A percentile compares a stretch with the other conserved stretches of the same genome.
Conservation (phyloP, 1,140 invertebrate species). For the Radopholus similis region DNA sequence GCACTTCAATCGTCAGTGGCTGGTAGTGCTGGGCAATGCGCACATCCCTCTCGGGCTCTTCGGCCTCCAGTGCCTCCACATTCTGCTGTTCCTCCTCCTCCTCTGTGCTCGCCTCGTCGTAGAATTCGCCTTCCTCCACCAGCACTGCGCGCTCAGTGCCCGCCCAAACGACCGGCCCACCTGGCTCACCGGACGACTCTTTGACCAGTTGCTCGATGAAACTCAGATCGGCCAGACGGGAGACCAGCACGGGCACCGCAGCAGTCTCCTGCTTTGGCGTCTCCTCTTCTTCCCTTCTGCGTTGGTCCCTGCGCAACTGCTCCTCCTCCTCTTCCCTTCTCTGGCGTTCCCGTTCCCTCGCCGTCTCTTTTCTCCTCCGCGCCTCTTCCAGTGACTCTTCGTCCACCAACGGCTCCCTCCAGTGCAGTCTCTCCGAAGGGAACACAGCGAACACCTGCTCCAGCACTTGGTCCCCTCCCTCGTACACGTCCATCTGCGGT, state of each 20-base stretch:
- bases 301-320: not conserved
- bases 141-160: not conserved
- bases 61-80: not conserved
- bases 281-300: not conserved
- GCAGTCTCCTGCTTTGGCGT: not conserved
- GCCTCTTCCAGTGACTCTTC: not conserved
- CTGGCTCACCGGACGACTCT: no score
- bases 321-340: not conserved
- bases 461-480: slow-evolving; percentile 4
- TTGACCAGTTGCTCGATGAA: slow-evolving; percentile 8
- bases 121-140: not conserved
- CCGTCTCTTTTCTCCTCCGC: not conserved
- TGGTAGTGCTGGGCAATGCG: no score
- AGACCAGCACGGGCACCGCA: not conserved
- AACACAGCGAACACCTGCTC: slow-evolving; percentile 12
- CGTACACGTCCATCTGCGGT: not conserved
- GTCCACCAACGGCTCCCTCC: not conserved
- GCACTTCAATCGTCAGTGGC: not conserved
- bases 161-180: no score
- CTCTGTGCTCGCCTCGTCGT: slow-evolving; percentile 13
- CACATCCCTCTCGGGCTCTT: not conserved
- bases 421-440: not conserved
- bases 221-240: not conserved
- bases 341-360: not conserved
- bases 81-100: not conserved